phyloP scores from a whole-genome alignment of 2,888 invertebrate genomes.

The Diadegma fenestrale region DNA sequence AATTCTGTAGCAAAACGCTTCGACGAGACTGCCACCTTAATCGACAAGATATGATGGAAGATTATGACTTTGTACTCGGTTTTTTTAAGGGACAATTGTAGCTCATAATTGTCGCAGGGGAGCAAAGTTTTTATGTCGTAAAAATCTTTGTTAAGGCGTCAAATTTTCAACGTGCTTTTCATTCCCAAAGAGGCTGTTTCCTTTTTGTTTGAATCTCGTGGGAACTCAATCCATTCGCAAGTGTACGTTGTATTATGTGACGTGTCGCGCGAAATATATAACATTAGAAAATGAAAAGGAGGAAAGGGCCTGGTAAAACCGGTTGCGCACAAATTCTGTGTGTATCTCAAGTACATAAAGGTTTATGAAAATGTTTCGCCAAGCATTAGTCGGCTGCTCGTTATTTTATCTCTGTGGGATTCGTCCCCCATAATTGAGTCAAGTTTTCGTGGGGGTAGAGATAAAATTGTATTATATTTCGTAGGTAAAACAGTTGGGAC shows the following conservation, averaged over 20 bases:
- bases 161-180: constrained; percentile 22
- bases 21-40: background rate
- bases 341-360: constrained; percentile 26
- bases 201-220: constrained; percentile 15
- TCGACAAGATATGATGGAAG: background rate
- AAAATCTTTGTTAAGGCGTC: background rate
- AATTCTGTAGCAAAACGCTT: too few relatives aligned
- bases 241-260: background rate
- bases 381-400: constrained; percentile 38
- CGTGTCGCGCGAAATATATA: constrained; percentile 6
- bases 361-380: constrained; percentile 57
- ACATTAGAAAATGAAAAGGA: constrained; percentile 9
- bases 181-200: background rate
- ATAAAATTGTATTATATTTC: constrained; percentile 21
- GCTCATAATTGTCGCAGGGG: background rate
- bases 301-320: background rate
- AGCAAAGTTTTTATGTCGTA: background rate
- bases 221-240: constrained; percentile 16
- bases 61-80: background rate
- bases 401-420: constrained; percentile 38
- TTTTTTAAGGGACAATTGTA: background rate
- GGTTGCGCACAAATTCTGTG: background rate
- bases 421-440: background rate
- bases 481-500: background rate
- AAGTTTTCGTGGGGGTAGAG: constrained; percentile 18